Conservation (phyloP, 2,888 invertebrate genomes). For the Troides helena region DNA sequence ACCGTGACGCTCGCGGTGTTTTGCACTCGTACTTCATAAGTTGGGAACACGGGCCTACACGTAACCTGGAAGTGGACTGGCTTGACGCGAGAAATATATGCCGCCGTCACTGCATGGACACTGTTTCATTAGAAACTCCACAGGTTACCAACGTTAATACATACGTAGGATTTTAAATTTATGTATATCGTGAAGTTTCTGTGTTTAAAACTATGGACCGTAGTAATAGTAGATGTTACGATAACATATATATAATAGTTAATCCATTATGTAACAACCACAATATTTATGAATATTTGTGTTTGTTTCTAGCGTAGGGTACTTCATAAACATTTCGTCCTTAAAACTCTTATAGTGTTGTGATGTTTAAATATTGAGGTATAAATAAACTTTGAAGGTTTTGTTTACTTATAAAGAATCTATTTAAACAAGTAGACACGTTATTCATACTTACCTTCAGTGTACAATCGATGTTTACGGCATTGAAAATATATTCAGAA, state of each 20-base stretch:
- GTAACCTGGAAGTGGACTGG: conserved; percentile 93
- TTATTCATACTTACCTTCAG: too few relatives aligned
- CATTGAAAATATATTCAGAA: too few relatives aligned
- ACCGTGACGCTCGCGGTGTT: conserved; percentile 92
- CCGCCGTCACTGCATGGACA: conserved; percentile 95
- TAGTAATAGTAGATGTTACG: background rate
- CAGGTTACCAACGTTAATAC: conserved; percentile 70
- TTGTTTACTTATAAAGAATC: background rate
- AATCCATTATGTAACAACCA: background rate
- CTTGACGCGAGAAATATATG: conserved; percentile 94
- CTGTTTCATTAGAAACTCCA: conserved; percentile 93
- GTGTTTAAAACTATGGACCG: background rate
- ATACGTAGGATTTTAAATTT: background rate
- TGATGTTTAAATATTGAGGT: background rate
- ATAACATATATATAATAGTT: background rate
- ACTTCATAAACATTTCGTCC: background rate
- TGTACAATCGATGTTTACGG: too few relatives aligned
- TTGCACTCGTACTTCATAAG: conserved; percentile 96
- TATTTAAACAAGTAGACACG: too few relatives aligned
- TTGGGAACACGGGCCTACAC: conserved; percentile 92
- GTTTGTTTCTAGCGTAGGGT: background rate
- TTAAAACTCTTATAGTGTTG: background rate
- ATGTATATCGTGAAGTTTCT: background rate
- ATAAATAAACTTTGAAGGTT: conserved; percentile 1
- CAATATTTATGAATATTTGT: background rate